Base-by-base conservation (phyloP, 1,140 invertebrate species). In the Hycleus cichorii region DNA sequence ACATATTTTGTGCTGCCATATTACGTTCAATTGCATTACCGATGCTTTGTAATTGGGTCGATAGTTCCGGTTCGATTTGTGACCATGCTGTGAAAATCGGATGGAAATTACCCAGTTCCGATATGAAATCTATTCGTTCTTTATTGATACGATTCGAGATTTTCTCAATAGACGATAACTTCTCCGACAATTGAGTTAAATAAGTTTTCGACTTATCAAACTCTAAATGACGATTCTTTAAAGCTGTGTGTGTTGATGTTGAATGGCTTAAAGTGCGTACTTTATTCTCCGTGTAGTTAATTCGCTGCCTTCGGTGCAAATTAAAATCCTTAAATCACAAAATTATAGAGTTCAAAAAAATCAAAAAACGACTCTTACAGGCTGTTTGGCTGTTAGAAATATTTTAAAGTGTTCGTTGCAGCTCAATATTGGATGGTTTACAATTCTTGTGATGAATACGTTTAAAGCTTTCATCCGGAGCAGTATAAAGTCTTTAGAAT, bases 401-500 rank as follows among this genome's bases (percentile, higher is more conserved):
- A 83, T 74, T 54, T 83, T 77, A 38, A 88, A 75, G 73, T 82
- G 81, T 69, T 82, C 80, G 68, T 86, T 82, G 65, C 81, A 87
- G 57, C 86, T 87, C 9, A 89, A 72, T 49, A 89, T 86, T 2
- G 87, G 86, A 75, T 90, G 87, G 24, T 71, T 60, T 44, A 68
- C 69, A 43, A 76, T 54, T 51, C 75, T 73, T 45, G 81, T 81
- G 6, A 89, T 74, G 73, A 88, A 90, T 58, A 83, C 77, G 66
- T 89, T 82, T 32, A 90, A 74, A n/a, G 85, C 75, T 57, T 80
- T 79, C 81, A 87, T 87, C 64, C 87, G 74, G 25, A 82, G 78
- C 59, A 83, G 72, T 47, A 89, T 82, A 72, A 90, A 90, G 64
- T 88, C 85, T 71, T 83, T 83, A 60, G 86, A 86, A 72, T 88